Percentiles rank a stretch among this genome's conserved stretches.
Evolutionary conservation across 2,797 vertebrate species (phyloP).

Genomic region (Coilia nasus): DNA sequence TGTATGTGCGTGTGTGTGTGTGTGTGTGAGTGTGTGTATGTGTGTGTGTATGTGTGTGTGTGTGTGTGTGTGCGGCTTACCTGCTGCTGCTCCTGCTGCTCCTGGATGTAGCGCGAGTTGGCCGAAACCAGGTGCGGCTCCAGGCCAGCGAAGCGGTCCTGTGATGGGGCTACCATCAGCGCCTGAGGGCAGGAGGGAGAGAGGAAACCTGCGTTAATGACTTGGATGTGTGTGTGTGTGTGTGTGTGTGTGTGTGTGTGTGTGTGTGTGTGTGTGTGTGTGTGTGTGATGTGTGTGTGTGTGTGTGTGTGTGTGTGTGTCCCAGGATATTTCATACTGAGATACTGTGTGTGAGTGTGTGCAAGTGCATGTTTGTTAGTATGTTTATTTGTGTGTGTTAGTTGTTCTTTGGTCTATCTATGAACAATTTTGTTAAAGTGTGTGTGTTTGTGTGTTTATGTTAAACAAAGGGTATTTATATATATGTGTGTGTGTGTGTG

Average conservation of each 20-base stretch:
- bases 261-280: not conserved
- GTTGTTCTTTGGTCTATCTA: too few relatives aligned
- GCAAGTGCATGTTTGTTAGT: not conserved
- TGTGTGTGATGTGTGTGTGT: not conserved
- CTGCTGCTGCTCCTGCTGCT: conserved; percentile 86
- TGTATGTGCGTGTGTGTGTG: not conserved
- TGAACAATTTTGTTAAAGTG: not conserved
- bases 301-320: not conserved
- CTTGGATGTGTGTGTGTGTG: not conserved
- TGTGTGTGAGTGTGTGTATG: not conserved
- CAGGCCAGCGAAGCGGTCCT: conserved; percentile 68
- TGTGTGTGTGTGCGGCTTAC: conserved; percentile 55
- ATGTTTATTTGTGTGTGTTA: not conserved
- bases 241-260: not conserved
- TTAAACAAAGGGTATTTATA: too few relatives aligned
- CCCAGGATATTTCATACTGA: not conserved
- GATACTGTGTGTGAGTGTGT: not conserved
- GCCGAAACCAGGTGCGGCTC: conserved; percentile 78
- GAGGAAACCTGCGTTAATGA: not conserved
- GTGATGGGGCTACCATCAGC: conserved; percentile 60
- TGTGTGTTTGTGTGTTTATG: not conserved
- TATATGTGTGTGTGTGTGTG: not conserved
- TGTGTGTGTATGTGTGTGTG: not conserved
- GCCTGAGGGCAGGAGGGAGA: conserved; percentile 58
- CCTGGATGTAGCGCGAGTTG: conserved; percentile 79